Conservation (phyloP, 2,113 vertebrate species). For the Chauna torquata region DNA sequence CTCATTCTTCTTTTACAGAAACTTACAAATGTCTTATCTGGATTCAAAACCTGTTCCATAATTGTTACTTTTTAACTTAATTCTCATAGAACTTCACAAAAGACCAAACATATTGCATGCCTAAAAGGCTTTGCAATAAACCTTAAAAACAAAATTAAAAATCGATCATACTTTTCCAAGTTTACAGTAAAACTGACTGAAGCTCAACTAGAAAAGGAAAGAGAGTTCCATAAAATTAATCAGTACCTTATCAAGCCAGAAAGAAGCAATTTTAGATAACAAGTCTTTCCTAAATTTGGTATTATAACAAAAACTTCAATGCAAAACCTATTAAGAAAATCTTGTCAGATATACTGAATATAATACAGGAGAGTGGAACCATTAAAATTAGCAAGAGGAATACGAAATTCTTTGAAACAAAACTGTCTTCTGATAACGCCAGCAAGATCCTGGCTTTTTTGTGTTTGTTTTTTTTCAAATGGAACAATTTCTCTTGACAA, state of each 20-base stretch:
- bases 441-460: conserved; percentile 1
- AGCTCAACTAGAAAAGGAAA: conserved; percentile 38
- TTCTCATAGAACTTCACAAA: background rate
- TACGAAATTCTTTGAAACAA: background rate
- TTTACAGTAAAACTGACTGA: conserved; percentile 23
- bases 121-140: background rate
- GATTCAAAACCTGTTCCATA: background rate
- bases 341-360: background rate
- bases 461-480: background rate
- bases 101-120: background rate
- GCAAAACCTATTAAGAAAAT: background rate
- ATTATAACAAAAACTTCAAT: conserved; percentile 23
- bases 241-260: conserved; percentile 49
- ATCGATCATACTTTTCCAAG: background rate
- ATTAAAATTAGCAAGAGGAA: background rate
- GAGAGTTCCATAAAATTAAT: conserved; percentile 52
- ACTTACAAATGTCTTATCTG: background rate
- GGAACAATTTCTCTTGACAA: background rate
- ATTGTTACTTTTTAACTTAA: background rate
- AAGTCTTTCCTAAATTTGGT: conserved; percentile 11
- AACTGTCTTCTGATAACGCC: background rate
- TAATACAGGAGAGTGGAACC: background rate
- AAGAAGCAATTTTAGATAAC: conserved; percentile 37
- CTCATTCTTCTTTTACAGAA: background rate
- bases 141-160: conserved; percentile 37